Conservation (phyloP, 2,797 vertebrate species). For the Nannoperca australis region DNA sequence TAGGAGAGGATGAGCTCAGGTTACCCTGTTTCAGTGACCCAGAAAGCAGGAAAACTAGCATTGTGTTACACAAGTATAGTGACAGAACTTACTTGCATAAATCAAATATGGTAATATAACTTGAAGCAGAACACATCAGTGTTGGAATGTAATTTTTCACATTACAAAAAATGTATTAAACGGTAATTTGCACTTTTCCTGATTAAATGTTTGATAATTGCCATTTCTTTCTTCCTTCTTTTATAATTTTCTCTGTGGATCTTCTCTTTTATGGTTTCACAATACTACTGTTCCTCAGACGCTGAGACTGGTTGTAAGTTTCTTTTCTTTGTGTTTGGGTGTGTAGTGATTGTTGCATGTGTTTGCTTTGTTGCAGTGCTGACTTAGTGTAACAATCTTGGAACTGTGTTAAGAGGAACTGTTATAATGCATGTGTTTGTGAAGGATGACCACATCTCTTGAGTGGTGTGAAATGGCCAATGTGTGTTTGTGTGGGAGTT, state of each 20-base stretch:
- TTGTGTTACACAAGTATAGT: conserved; percentile 78
- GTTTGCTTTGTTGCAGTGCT: conserved; percentile 76
- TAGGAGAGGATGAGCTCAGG: conserved; percentile 80
- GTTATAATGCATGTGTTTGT: conserved; percentile 76
- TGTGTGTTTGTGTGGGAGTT: conserved; percentile 39
- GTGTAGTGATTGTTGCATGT: conserved; percentile 78
- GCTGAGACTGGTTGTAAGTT: conserved; percentile 82
- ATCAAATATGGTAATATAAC: conserved; percentile 68
- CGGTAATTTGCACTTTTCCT: conserved; percentile 12
- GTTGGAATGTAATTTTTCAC: conserved; percentile 8
- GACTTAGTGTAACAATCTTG: conserved; percentile 47
- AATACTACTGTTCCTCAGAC: conserved; percentile 55
- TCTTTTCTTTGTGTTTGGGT: conserved; percentile 66
- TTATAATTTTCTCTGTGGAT: conserved; percentile 61
- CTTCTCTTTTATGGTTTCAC: conserved; percentile 64
- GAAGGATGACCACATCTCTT: conserved; percentile 39
- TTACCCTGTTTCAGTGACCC: conserved; percentile 83
- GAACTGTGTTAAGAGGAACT: conserved; percentile 43
- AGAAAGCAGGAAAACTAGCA: conserved; percentile 83
- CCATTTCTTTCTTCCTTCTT: conserved; percentile 43
- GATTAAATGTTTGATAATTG: conserved; percentile 40
- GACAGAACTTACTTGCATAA: conserved; percentile 66
- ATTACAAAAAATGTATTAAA: conserved; percentile 4
- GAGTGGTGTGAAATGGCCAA: conserved; percentile 56
- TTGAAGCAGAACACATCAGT: conserved; percentile 7